phyloP scores from a whole-genome alignment of 2,888 invertebrate genomes.

The Pseudanteris insignis region DNA sequence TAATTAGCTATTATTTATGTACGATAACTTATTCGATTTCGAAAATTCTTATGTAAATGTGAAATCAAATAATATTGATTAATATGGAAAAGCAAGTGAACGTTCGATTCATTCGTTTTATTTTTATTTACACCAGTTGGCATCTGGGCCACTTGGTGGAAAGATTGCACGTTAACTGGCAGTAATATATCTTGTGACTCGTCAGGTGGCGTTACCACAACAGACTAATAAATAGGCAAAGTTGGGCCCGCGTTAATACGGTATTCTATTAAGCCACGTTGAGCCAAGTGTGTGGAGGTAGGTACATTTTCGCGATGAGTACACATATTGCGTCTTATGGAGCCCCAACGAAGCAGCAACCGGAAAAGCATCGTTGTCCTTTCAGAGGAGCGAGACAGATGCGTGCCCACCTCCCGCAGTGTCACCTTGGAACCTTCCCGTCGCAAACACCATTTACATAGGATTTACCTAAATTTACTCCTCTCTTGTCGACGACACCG shows the following conservation, averaged over 20 bases:
- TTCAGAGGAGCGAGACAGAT: slow-evolving; percentile 15
- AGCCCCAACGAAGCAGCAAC: slow-evolving; percentile 25
- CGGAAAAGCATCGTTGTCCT: slow-evolving; percentile 30
- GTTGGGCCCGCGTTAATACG: slow-evolving; percentile 60
- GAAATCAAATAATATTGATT: too few species aligned
- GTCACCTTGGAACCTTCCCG: slow-evolving; percentile 3
- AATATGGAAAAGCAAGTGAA: too few species aligned
- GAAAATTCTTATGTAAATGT: too few species aligned
- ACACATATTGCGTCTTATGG: slow-evolving; percentile 46
- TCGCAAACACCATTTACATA: slow-evolving; percentile 42
- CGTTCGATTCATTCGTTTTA: too few species aligned
- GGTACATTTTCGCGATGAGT: slow-evolving; percentile 40
- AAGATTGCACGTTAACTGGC: too few species aligned
- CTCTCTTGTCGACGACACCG: slow-evolving; percentile 28
- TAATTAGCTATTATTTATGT: too few species aligned
- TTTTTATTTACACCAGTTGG: too few species aligned
- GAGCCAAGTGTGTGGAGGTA: slow-evolving; percentile 31
- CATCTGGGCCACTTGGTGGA: too few species aligned
- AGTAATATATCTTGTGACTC: slow-evolving; percentile 50
- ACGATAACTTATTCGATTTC: too few species aligned
- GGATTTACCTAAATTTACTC: slow-evolving; percentile 47
- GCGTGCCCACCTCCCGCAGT: slow-evolving; percentile 1
- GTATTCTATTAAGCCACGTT: slow-evolving; percentile 52
- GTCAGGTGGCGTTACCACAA: slow-evolving; percentile 57
- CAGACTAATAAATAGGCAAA: slow-evolving; percentile 61